Base-by-base conservation (phyloP, 2,888 invertebrate species). In the Drosophila limbata region DNA sequence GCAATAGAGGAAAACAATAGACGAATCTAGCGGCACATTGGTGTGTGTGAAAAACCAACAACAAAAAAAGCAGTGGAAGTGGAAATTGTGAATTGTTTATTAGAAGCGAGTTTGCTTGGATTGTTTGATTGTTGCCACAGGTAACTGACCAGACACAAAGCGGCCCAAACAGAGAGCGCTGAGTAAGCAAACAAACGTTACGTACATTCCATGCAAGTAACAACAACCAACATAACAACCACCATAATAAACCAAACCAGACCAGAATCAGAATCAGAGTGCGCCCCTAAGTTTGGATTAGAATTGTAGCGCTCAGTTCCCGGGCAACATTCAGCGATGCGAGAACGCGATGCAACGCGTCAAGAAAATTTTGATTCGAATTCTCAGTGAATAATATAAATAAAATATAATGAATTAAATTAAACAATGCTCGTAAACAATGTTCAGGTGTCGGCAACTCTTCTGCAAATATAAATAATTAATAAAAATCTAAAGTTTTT, bases 101-200 rank as follows among this genome's bases (percentile, higher is more conserved):
- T 63, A 55, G 80, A 68, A 64, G 63, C 40, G 51, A 66, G 64
- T 59, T 77, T 59, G 73, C 44, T 79, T 76, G 79, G 75, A 63
- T 66, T 61, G 64, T 74, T 73, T 80, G 77, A 75, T 82, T 87
- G 92, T 92, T 92, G 91, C 91, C 84, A 89, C 82, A 91, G 91
- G 92, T 90, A 92, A 92, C 92, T 91, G 87, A 88, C 90, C 90
- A 90, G 90, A 72, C 79, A 84, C 82, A 82, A 91, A 87, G 74
- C 84, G 74, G 70, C 89, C 89, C 80, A 90, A 91, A 92, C 90
- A 91, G 90, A 91, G 91, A 88, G 87, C 69, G 57, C 60, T 19
- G 69, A 68, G 67, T 59, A 45, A 69, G 51, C 73, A 76, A 76
- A 59, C 60, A 65, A 72, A 33, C 68, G 66, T 51, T 60, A 42